Conservation (phyloP, 2,113 vertebrate species). For the Uropsilus gracilis region DNA sequence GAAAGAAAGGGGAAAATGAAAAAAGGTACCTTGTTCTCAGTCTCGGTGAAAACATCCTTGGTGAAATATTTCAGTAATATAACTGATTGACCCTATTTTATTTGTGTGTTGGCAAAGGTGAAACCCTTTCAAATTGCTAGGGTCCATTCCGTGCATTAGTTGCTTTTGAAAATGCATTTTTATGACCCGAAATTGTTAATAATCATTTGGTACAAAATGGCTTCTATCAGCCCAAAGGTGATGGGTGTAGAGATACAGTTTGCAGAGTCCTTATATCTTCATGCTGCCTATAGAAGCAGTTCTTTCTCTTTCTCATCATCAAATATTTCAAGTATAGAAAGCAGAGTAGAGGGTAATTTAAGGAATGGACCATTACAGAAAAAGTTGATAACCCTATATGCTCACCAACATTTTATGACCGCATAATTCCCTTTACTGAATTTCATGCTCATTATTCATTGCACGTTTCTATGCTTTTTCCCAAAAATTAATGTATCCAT, state of each 20-base stretch:
- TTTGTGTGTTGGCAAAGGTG: slow-evolving; percentile 42
- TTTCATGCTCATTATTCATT: neutral
- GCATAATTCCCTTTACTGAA: neutral
- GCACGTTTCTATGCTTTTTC: neutral
- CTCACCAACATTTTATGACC: neutral
- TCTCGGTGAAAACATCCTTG: too few relatives aligned
- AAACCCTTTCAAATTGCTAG: slow-evolving; percentile 22
- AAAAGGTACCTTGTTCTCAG: neutral
- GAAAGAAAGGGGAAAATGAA: neutral
- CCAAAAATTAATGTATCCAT: neutral
- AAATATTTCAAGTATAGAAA: neutral
- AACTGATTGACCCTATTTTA: slow-evolving; percentile 1
- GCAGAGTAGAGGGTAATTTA: neutral
- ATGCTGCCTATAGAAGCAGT: neutral
- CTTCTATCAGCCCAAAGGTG: neutral
- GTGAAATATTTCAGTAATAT: too few relatives aligned
- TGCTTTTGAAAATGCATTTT: slow-evolving; percentile 54
- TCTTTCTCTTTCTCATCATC: neutral
- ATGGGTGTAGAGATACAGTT: neutral
- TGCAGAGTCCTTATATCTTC: neutral
- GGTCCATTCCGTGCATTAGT: slow-evolving; percentile 46
- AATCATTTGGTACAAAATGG: neutral
- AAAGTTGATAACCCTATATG: neutral
- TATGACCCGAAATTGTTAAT: slow-evolving; percentile 56
- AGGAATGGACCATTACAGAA: neutral